phyloP scores from a whole-genome alignment of 2,113 vertebrate genomes.

The Miniopterus natalensis region DNA sequence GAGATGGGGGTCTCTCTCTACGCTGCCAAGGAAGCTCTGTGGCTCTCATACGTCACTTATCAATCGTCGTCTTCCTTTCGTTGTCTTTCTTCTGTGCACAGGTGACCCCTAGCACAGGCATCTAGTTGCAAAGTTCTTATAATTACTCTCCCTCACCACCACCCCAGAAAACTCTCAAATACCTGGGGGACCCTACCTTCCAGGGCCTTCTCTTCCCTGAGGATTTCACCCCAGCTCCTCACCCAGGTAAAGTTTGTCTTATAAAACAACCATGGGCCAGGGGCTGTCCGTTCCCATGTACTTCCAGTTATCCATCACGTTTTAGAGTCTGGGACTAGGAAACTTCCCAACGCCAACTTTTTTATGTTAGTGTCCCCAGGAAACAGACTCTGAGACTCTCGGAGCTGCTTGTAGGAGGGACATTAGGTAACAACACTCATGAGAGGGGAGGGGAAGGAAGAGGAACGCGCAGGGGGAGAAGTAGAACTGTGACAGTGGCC shows the following conservation, averaged over 20 bases:
- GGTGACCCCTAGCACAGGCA: background rate
- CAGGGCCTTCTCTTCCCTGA: background rate
- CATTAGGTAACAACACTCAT: background rate
- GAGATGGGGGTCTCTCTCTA: background rate
- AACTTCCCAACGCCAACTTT: background rate
- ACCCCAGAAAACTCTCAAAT: background rate
- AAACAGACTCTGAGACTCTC: background rate
- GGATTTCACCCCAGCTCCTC: background rate
- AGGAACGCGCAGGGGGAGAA: background rate
- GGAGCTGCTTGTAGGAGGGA: background rate
- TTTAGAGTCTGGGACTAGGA: background rate
- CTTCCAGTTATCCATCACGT: background rate
- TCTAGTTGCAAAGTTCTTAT: background rate
- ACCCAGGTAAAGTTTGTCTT: background rate
- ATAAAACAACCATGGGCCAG: background rate
- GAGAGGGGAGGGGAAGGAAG: background rate
- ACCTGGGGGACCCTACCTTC: background rate
- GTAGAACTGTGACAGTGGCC: background rate
- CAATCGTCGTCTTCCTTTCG: slow-evolving; percentile 19
- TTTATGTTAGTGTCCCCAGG: background rate
- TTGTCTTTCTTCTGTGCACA: background rate
- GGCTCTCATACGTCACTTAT: slow-evolving; percentile 9
- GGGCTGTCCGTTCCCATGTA: background rate
- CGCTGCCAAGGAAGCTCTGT: background rate
- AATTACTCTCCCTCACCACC: slow-evolving; percentile 5